These are phyloP conservation scores for Hippocampus kuda DNA, from an alignment of 2,797 vertebrate species.

Conservation along the genomic window DNA sequence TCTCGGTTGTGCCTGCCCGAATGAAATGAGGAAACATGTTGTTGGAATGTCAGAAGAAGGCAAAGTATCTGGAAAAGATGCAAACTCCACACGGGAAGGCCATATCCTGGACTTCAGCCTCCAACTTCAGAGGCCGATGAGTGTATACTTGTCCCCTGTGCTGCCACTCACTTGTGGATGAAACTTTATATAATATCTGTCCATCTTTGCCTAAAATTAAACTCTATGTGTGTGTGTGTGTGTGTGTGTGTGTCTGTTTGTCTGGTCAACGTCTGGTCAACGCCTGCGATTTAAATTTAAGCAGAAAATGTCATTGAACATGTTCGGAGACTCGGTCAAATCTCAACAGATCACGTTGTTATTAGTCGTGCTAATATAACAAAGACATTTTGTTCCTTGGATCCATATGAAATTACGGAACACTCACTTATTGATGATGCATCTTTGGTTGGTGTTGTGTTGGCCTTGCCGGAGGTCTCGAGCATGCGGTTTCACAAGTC, in stretches of 20 bases:
- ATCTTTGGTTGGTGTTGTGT: background rate
- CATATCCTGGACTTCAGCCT: background rate
- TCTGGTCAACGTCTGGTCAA: no score
- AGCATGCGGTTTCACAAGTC: slow-evolving; percentile 8
- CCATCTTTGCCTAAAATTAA: background rate
- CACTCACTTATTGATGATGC: background rate
- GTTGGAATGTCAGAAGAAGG: no score
- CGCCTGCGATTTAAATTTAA: background rate
- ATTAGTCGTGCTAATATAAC: background rate
- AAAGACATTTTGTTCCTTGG: background rate
- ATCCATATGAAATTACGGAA: background rate
- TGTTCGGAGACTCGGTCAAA: background rate
- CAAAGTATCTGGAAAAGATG: background rate
- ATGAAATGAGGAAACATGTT: no score
- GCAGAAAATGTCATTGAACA: background rate
- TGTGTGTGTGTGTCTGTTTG: no score
- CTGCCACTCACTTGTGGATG: background rate
- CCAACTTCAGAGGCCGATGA: no score
- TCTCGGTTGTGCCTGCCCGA: no score
- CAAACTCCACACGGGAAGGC: no score
- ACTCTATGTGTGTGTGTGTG: background rate
- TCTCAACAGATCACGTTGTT: background rate
- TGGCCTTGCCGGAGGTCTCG: background rate
- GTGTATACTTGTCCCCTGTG: no score
- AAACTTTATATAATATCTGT: background rate